These are phyloP conservation scores for Pipa parva DNA, from an alignment of 2,113 vertebrate genomes.

Conservation along the genomic window DNA sequence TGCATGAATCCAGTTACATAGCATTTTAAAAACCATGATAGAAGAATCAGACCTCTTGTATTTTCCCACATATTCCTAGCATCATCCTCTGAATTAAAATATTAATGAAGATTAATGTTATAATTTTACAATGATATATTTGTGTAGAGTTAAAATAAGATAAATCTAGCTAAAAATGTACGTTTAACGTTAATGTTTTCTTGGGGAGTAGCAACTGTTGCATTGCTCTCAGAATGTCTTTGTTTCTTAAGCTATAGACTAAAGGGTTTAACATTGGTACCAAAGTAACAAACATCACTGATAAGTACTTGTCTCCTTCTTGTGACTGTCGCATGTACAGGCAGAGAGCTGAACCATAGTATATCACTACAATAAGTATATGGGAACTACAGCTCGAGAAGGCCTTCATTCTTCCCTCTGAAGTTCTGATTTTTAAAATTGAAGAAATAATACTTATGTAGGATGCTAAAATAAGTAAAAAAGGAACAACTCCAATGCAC, in stretches of 20 bases:
- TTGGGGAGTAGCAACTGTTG: background rate
- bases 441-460: conserved; percentile 16
- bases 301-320: background rate
- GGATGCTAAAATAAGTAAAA: conserved; percentile 16
- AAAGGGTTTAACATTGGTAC: conserved; percentile 20
- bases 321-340: conserved; percentile 21
- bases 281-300: background rate
- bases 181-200: no score
- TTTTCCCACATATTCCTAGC: no score
- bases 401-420: background rate
- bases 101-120: no score
- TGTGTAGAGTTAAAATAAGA: no score
- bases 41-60: no score
- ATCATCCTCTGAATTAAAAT: no score
- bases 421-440: background rate
- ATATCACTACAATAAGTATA: conserved; percentile 13
- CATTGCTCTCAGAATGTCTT: conserved; percentile 3
- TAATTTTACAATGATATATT: no score
- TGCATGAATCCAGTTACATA: no score
- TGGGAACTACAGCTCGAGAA: conserved; percentile 31
- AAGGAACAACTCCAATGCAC: conserved; percentile 3
- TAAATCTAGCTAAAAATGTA: background rate
- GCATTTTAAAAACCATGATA: no score
- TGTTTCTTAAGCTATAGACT: conserved; percentile 11
- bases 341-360: conserved; percentile 19